Evolutionary conservation across 1,140 invertebrate species (phyloP).

Genomic region (Pygmarrhopalites habei): DNA sequence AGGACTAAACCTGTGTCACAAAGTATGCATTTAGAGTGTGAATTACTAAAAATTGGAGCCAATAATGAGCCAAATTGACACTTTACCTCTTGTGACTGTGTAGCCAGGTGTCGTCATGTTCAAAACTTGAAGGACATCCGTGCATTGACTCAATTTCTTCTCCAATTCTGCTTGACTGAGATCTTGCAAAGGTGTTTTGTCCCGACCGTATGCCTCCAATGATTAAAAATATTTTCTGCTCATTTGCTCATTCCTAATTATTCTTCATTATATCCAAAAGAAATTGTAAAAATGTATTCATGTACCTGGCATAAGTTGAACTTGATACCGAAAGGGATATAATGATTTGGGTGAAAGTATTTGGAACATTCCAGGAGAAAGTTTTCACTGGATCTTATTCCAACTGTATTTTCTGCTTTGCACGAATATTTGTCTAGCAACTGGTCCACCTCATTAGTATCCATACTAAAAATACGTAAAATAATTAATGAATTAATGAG

Average conservation of each 20-base stretch:
- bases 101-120: slow-evolving; percentile 66
- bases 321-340: slow-evolving; percentile 31
- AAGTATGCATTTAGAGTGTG: neutral
- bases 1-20: slow-evolving; percentile 21
- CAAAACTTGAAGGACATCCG: slow-evolving; percentile 58
- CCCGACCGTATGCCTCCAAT: slow-evolving; percentile 32
- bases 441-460: slow-evolving; percentile 1
- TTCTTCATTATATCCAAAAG: no score
- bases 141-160: slow-evolving; percentile 65
- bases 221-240: neutral
- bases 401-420: neutral
- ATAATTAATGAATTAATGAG: no score
- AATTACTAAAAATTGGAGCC: neutral
- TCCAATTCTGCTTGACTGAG: slow-evolving; percentile 63
- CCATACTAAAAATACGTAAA: neutral
- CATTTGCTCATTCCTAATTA: no score
- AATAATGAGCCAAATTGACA: no score
- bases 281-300: no score
- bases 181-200: slow-evolving; percentile 60
- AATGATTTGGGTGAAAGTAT: slow-evolving; percentile 33
- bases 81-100: slow-evolving; percentile 61
- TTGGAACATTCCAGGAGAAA: slow-evolving; percentile 12
- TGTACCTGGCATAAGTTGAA: slow-evolving; percentile 33
- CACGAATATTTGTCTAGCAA: slow-evolving; percentile 4
- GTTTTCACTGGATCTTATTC: slow-evolving; percentile 23